Evolutionary conservation across 2,113 vertebrate species (phyloP), one percentile per base, ranked within the genome.

Genomic region (Eleginops maclovinus): DNA sequence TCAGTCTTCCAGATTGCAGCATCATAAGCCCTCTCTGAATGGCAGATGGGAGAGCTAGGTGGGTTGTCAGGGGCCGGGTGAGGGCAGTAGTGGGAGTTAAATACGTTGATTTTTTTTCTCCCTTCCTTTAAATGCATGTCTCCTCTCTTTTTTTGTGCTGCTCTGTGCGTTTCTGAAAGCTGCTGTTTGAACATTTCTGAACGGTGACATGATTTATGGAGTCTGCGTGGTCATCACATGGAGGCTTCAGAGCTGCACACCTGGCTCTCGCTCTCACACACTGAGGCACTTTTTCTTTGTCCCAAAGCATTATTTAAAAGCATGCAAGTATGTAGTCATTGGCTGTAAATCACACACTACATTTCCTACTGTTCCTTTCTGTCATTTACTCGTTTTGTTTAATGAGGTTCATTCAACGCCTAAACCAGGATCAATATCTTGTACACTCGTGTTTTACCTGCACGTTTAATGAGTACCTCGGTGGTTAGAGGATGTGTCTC

Each of bases 21-120:
- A 82, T 86, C 72, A 88, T 88, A 91, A 91, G 77, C 84, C 81
- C 79, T 85, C 77, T 84, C 70, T 89, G 90, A 92, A 79, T 86
- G 86, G 84, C 91, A 94, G 83, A 87, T 88, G 90, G 88, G 79
- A 89, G 75, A 81, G 75, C 63, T 66, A 77, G 90, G 89, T 89
- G 82, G 90, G 90, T 76, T 86, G 77, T 72, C 72, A 63, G 59
- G 73, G 83, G 84, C 81, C 60, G 16, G 73, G 77, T 51, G 40
- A 84, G 79, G 89, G 92, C 88, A 77, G 59, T 19, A 60, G 82
- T 84, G 82, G 87, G 83, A 88, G 89, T 88, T 80, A 82, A 88
- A 87, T 87, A 83, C 49, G 21, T 76, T 88, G 44, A 81, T 81
- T 86, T 88, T 66, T 60, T 31, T 31, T 31, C 9, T 36, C n/a